Conservation (phyloP, 2,797 vertebrate species). For the Argyrosomus regius region DNA sequence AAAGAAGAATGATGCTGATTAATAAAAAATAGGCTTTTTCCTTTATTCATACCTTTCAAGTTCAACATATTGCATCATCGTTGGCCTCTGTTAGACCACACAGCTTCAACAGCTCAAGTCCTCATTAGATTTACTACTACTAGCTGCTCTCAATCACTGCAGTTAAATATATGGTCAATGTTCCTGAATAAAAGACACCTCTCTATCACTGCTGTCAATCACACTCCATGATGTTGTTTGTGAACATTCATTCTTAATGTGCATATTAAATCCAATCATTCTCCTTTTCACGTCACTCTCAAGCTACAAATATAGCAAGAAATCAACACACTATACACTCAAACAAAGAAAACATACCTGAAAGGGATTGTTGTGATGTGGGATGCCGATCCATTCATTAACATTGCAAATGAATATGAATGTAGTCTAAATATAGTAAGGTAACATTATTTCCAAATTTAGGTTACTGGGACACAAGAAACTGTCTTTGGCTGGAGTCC, state of each 20-base stretch:
- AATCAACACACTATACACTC: neutral
- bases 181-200: slow-evolving; percentile 37
- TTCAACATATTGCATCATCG: slow-evolving; percentile 15
- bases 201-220: slow-evolving; percentile 21
- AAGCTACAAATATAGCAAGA: neutral
- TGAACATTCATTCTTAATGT: neutral
- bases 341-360: slow-evolving; percentile 27
- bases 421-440: slow-evolving; percentile 64
- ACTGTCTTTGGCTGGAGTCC: slow-evolving; percentile 56
- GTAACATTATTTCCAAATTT: slow-evolving; percentile 45
- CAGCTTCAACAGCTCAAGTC: slow-evolving; percentile 14
- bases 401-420: slow-evolving; percentile 49
- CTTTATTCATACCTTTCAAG: slow-evolving; percentile 25
- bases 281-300: neutral
- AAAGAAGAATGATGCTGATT: neutral
- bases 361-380: slow-evolving; percentile 18
- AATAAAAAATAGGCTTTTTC: slow-evolving; percentile 19
- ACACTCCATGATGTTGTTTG: neutral
- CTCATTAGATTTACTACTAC: slow-evolving; percentile 22
- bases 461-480: slow-evolving; percentile 77
- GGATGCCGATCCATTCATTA: slow-evolving; percentile 55
- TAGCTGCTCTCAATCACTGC: slow-evolving; percentile 18
- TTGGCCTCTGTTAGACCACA: slow-evolving; percentile 22
- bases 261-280: neutral
- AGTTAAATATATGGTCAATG: slow-evolving; percentile 40